phyloP scores from a whole-genome alignment of 2,888 invertebrate species.

The Stenichneumon culpator region DNA sequence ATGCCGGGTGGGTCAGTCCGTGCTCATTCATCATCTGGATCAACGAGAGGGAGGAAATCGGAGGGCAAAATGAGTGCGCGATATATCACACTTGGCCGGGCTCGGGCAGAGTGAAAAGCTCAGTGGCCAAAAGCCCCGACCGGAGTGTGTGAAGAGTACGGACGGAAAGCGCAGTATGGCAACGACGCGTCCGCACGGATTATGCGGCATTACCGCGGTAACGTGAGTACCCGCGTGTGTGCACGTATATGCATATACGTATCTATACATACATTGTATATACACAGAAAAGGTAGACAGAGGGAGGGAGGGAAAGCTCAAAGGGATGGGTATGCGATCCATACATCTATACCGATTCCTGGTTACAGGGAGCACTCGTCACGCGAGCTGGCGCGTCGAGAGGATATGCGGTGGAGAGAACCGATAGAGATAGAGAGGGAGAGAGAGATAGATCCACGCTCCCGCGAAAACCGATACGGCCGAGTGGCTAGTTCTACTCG shows the following conservation, averaged over 20 bases:
- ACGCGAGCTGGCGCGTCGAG: slow-evolving; percentile 35
- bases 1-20: slow-evolving; percentile 70
- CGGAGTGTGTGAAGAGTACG: slow-evolving; percentile 16
- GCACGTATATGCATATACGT: background rate
- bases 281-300: no score
- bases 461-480: slow-evolving; percentile 60
- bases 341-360: slow-evolving; percentile 6
- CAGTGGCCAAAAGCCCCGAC: slow-evolving; percentile 5
- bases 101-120: slow-evolving; percentile 51
- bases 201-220: slow-evolving; percentile 57
- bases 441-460: slow-evolving; percentile 50
- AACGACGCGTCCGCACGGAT: slow-evolving; percentile 63
- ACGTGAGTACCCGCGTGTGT: slow-evolving; percentile 12
- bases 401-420: slow-evolving; percentile 32
- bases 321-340: slow-evolving; percentile 3
- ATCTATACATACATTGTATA: no score
- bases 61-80: slow-evolving; percentile 34
- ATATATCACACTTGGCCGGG: slow-evolving; percentile 51
- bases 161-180: slow-evolving; percentile 44
- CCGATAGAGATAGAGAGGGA: slow-evolving; percentile 28
- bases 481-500: slow-evolving; percentile 67
- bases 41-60: slow-evolving; percentile 58
- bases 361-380: slow-evolving; percentile 41
- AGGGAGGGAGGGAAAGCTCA: background rate
- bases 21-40: slow-evolving; percentile 77